A percentile compares a stretch with the other conserved stretches of the same genome.
Conservation (phyloP, 1,140 invertebrate genomes). For the Drosophila jambulina region DNA sequence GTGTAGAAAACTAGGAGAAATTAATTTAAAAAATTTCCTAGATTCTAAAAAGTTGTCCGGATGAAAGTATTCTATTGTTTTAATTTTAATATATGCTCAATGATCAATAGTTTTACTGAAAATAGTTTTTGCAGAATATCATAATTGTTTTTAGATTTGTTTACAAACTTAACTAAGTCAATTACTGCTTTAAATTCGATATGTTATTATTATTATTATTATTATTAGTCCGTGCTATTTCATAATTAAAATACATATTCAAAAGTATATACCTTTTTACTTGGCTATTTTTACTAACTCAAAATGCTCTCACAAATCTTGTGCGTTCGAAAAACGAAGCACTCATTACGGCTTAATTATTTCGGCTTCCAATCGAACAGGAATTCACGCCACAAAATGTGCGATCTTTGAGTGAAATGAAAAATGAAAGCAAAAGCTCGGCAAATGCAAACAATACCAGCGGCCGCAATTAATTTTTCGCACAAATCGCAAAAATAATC, state of each 20-base stretch:
- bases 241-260: not conserved
- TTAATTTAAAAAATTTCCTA: not conserved
- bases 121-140: not conserved
- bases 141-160: not conserved
- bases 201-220: no score
- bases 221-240: not conserved
- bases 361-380: constrained; percentile 25
- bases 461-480: constrained; percentile 71
- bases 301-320: not conserved
- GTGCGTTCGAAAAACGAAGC: constrained; percentile 1
- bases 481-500: constrained; percentile 78
- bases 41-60: no score
- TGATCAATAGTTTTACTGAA: not conserved
- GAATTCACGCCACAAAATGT: not conserved
- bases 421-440: constrained; percentile 11
- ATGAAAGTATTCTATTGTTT: no score
- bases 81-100: no score
- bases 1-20: not conserved
- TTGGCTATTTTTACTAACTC: not conserved
- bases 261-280: no score
- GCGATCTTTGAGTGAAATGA: constrained; percentile 23
- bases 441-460: constrained; percentile 44
- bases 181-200: no score
- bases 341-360: constrained; percentile 53
- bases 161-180: no score